Base-by-base conservation (phyloP, 2,888 invertebrate species). In the Habrosyne pyritoides region DNA sequence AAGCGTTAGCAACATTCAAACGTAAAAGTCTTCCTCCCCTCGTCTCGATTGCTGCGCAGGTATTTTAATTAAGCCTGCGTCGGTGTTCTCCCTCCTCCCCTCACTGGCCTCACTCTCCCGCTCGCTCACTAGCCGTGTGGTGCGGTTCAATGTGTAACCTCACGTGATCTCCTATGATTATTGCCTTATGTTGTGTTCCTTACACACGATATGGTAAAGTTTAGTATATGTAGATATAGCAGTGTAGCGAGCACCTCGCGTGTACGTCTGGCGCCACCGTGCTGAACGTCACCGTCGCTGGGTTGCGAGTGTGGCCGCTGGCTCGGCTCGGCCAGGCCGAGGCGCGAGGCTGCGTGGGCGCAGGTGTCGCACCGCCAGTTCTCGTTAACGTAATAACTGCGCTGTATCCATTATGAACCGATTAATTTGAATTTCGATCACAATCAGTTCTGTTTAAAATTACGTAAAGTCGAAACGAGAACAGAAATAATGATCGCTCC, bases 1-100 rank as follows among this genome's bases (percentile, higher is more conserved):
- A 18, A 42, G 22, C 48, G 48, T 48, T 24, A 12, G 24, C 21
- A 48, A 24, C 48, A 48, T 24, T 48, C 48, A 22, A 22, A 48
- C 21, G 5, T n/a, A 24, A 42, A 42, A 42, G 14, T 18, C 1
- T 14, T 18, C 42, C 42, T 18, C 42, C 42, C 36, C 18, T 42
- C 42, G 42, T 42, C 42, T 18, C 42, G 42, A 42, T 14, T 18
- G 18, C 42, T 8, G 42, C 18, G 42, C 42, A 42, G 42, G 42
- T 42, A 42, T 42, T 42, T 42, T 42, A 42, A 42, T 42, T 42
- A 42, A 42, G 18, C 42, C 18, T 42, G 18, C 42, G 42, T 42
- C 42, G 14, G 42, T n/a, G 42, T n/a, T 18, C 42, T 10, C 18
- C 42, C 14, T 18, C 6, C 42, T 2, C 42, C 12, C 42, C 18